Evolutionary conservation across 2,113 vertebrate genomes (phyloP), one percentile per base, ranked within the genome.

Genomic region (Danionella cerebrum): DNA sequence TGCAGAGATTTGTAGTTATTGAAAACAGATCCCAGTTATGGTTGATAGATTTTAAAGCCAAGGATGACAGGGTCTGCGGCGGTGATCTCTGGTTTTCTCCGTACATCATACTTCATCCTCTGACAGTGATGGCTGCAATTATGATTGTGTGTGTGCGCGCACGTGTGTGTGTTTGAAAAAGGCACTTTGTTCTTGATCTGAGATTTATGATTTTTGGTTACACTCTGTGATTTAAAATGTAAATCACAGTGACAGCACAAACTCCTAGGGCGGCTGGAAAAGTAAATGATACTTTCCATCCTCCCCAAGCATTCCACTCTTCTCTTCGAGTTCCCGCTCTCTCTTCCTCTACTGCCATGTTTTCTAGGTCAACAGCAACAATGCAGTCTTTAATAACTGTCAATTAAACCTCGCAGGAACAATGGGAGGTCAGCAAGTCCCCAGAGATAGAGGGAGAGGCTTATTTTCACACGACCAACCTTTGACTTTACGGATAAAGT

Each of bases 311-410:
- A 48, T 57, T 71, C 59, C 24, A 16, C 57, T 29, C 18, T 18
- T 48, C 42, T 50, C 38, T 19, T 13, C 4, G 22, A 16, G 38
- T 3, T 38, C 27, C 42, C 38, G 16, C 7, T 10, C 24, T 64
- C 31, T 57, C 18, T 38, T 36, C 25, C 31, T 25, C 25, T 7
- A 21, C 41, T 45, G 16, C 38, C 38, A 44, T 44, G 13, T 48
- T 72, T 58, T 65, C 27, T 70, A 47, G 42, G 59, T 69, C 47
- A 65, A 48, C 31, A 54, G 68, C 64, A 57, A 65, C 72, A 69
- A 41, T 58, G 16, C 21, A 38, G 41, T 35, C 25, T 55, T 65
- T 74, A 74, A 69, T 69, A 52, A 59, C 27, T 65, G 33, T 52
- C 45, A 36, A 69, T 74, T 65, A 69, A 50, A 50, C 19, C 10